Evolutionary conservation across 1,140 invertebrate species (phyloP).

Genomic region (Papilio glaucus): DNA sequence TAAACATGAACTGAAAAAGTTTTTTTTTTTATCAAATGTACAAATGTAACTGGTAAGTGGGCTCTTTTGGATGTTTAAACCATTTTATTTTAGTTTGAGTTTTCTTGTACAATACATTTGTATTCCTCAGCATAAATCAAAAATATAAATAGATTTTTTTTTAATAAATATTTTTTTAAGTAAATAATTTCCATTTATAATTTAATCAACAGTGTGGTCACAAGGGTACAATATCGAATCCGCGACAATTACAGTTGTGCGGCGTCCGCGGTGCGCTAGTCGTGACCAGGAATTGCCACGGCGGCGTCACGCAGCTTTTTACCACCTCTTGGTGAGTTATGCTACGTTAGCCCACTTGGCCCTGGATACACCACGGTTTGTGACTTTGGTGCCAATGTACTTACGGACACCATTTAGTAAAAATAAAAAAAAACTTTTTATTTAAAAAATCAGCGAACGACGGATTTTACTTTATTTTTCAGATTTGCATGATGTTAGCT

Average conservation of each 20-base stretch:
- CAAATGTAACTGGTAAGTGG: too few relatives aligned
- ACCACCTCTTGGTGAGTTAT: slow-evolving; percentile 74
- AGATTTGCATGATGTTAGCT: too few relatives aligned
- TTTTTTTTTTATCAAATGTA: too few relatives aligned
- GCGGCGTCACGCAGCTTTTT: slow-evolving; percentile 66
- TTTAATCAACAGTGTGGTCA: slow-evolving; percentile 1
- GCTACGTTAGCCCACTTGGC: slow-evolving; percentile 60
- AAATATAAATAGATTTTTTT: too few relatives aligned
- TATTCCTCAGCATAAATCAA: too few relatives aligned
- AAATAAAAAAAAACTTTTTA: background rate
- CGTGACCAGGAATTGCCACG: slow-evolving; percentile 65
- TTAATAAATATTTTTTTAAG: background rate
- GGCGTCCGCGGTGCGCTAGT: slow-evolving; percentile 49
- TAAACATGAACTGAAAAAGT: too few relatives aligned
- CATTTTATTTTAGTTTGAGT: too few relatives aligned
- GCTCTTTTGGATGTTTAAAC: too few relatives aligned
- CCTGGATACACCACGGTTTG: slow-evolving; percentile 47
- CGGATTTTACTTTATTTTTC: background rate
- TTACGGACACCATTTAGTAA: slow-evolving; percentile 1
- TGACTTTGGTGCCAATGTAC: slow-evolving; percentile 40
- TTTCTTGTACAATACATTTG: too few relatives aligned
- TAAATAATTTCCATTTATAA: background rate
- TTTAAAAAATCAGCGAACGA: background rate
- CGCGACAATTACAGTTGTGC: slow-evolving; percentile 65
- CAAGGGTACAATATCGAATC: slow-evolving; percentile 56